Base-by-base conservation (phyloP, 2,797 vertebrate genomes). In the Platalea minor region DNA sequence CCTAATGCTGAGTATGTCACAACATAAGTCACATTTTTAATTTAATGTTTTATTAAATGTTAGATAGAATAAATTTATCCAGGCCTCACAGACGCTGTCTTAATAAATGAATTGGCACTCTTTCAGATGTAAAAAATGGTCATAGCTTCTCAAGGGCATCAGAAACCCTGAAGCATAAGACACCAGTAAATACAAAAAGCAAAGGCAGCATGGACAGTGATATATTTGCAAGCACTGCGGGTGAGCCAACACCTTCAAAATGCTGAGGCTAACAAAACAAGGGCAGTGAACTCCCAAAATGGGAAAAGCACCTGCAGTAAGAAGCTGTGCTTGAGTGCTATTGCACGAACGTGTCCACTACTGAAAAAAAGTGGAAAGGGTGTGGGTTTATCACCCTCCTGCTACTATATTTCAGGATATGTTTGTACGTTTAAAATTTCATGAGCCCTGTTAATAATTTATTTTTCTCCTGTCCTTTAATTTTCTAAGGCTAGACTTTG, bases 41-140 rank as follows among this genome's bases (percentile, higher is more conserved):
- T 98, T 98, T 98, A 98, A 98, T 97, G 98, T 97, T 98, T 97
- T 98, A 98, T 98, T 98, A 98, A 98, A 98, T 96, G 97, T 96
- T 97, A 96, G 96, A 94, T 97, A 93, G 97, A 97, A 98, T 97
- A 98, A 97, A 98, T 98, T 98, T 97, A 97, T 97, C 92, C 79
- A 46, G 93, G 96, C 97, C 96, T 98, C 89, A 89, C 96, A 96
- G 96, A 95, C 96, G 94, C 94, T 67, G 59, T 95, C 96, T 97
- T 98, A 98, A 98, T 98, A 98, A 98, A 98, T 97, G 97, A 98
- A 94, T 94, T 98, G 98, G 97, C 97, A 95, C 91, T 96, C 93
- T 95, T 97, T 98, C 98, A 97, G 96, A 97, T 90, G 95, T 97
- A 97, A 98, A 98, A 97, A 97, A 97, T 97, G 88, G 96, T 93